phyloP scores from a whole-genome alignment of 2,888 invertebrate genomes.

The Drosophila aldrichi region DNA sequence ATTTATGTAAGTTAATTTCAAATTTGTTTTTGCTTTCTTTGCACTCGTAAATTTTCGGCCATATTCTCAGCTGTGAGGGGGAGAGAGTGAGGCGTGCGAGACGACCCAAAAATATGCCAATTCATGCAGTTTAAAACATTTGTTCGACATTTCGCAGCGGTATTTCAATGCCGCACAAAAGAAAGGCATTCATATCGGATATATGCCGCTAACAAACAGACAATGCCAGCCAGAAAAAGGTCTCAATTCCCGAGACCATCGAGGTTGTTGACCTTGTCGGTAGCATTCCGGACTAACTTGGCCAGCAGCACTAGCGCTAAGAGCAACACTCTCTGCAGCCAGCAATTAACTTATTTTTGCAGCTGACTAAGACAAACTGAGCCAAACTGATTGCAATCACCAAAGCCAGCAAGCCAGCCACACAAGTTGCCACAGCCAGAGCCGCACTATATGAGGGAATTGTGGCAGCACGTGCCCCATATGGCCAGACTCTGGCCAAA shows the following conservation, averaged over 20 bases:
- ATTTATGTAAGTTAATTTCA: conserved; percentile 63
- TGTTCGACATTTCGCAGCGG: conserved; percentile 75
- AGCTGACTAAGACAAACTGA: conserved; percentile 73
- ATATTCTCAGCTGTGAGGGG: conserved; percentile 4
- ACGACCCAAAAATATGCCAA: conserved; percentile 62
- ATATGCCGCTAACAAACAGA: conserved; percentile 27
- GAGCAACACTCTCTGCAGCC: conserved; percentile 23
- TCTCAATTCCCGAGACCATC: conserved; percentile 57
- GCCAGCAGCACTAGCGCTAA: conserved; percentile 1
- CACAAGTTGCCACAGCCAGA: conserved; percentile 56
- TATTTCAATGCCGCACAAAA: conserved; percentile 62
- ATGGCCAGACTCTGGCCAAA: conserved; percentile 8
- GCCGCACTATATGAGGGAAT: conserved; percentile 20
- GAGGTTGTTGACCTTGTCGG: conserved; percentile 72
- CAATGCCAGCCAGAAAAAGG: conserved; percentile 46
- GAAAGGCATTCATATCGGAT: conserved; percentile 56
- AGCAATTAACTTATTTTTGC: conserved; percentile 76
- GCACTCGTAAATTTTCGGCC: conserved; percentile 37
- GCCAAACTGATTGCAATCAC: conserved; percentile 73
- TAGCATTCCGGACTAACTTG: conserved; percentile 30
- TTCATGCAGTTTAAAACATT: conserved; percentile 81
- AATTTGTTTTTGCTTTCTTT: conserved; percentile 43
- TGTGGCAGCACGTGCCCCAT: conserved; percentile 45
- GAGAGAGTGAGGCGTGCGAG: conserved; percentile 3
- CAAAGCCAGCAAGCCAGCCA: conserved; percentile 46